Evolutionary conservation across 1,140 invertebrate species (phyloP).

Genomic region (Drosophila bocqueti): DNA sequence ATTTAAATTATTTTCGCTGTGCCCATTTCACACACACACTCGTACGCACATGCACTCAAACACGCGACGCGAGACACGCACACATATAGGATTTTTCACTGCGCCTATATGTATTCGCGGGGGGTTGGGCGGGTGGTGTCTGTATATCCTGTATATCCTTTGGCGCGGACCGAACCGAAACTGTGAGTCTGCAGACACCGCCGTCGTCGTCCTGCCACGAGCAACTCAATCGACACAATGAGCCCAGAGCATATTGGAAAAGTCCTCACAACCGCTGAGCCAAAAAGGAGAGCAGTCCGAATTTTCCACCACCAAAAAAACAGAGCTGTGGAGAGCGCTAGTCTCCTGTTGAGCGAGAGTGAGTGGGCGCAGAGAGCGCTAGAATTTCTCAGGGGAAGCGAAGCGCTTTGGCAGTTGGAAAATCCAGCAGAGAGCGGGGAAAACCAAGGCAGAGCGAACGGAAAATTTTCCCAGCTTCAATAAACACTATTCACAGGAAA

Average conservation of each 20-base stretch:
- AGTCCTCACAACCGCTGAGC: slow-evolving; percentile 67
- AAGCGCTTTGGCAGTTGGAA: not conserved
- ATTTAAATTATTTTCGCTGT: slow-evolving; percentile 77
- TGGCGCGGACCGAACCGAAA: slow-evolving; percentile 61
- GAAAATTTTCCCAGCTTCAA: slow-evolving; percentile 9
- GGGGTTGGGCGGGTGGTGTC: slow-evolving; percentile 34
- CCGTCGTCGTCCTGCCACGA: slow-evolving; percentile 78
- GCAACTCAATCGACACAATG: slow-evolving; percentile 85
- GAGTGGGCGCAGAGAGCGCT: slow-evolving; percentile 41
- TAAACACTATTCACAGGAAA: not conserved
- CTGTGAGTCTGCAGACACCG: slow-evolving; percentile 40
- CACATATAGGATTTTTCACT: slow-evolving; percentile 52
- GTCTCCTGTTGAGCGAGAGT: slow-evolving; percentile 29
- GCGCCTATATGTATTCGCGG: slow-evolving; percentile 59
- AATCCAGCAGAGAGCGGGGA: slow-evolving; percentile 7
- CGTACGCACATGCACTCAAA: slow-evolving; percentile 30
- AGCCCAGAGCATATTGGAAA: slow-evolving; percentile 75
- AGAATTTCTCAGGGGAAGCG: slow-evolving; percentile 2
- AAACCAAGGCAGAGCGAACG: not conserved
- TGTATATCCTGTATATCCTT: slow-evolving; percentile 67
- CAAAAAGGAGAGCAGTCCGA: slow-evolving; percentile 35
- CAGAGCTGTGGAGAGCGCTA: not conserved
- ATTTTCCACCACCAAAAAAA: slow-evolving; percentile 74
- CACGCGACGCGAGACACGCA: slow-evolving; percentile 62
- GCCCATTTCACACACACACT: slow-evolving; percentile 62